Percentiles rank a stretch among this genome's conserved stretches.
Evolutionary conservation across 2,797 vertebrate species (phyloP).

Genomic region (Leptodactylus fallax): DNA sequence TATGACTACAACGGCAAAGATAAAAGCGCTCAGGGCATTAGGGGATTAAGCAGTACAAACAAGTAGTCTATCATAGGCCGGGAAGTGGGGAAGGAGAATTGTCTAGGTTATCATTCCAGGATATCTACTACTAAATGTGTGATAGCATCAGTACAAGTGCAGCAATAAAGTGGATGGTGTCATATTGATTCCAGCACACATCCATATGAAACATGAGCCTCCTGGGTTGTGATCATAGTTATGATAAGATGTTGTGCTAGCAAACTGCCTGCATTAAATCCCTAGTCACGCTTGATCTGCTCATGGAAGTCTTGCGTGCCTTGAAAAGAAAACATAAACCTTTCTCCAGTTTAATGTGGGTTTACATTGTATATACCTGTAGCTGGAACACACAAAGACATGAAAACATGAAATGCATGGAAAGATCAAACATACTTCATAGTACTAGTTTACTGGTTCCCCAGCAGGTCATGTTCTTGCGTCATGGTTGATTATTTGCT

Average conservation of each 20-base stretch:
- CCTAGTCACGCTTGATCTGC: constrained; percentile 14
- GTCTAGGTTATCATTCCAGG: constrained; percentile 18
- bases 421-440: neutral
- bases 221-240: constrained; percentile 38
- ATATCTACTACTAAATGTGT: constrained; percentile 15
- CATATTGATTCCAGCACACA: constrained; percentile 34
- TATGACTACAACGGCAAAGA: neutral
- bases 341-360: constrained; percentile 17
- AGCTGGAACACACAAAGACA: neutral
- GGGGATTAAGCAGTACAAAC: neutral
- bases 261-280: constrained; percentile 26
- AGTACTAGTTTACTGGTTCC: neutral
- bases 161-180: constrained; percentile 30
- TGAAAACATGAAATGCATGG: neutral
- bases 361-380: constrained; percentile 6
- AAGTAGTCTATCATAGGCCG: neutral
- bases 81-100: neutral
- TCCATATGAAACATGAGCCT: constrained; percentile 41
- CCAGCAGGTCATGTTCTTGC: neutral
- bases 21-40: neutral
- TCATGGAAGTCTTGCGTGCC: constrained; percentile 17
- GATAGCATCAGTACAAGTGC: constrained; percentile 22
- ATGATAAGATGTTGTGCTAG: constrained; percentile 27
- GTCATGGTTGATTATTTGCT: neutral
- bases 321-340: constrained; percentile 37